Evolutionary conservation across 2,113 vertebrate genomes (phyloP), one percentile per base, ranked within the genome.

Genomic region (Phainopepla nitens): DNA sequence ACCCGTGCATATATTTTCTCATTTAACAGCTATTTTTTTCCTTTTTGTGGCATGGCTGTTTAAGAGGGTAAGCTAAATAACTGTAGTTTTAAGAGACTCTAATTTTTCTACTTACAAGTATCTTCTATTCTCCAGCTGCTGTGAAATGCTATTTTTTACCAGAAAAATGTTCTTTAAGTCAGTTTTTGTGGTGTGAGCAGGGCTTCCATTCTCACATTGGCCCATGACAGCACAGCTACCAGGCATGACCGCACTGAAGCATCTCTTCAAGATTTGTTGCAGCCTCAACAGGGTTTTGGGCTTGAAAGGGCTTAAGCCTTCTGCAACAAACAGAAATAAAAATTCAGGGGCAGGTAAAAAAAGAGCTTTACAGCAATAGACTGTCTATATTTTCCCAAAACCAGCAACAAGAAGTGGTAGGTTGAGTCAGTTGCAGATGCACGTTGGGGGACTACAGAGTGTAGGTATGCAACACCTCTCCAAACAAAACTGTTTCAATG

Each of bases 401-500:
- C 25, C 15, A 76, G 61, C 7, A 82, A 87, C 45, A 65, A 82
- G 75, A 75, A 15, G 8, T 8, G 53, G 21, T 49, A 36, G 39
- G 50, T 90, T 31, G 49, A 20, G n/a, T 88, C 69, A 87, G 49
- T 54, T 76, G n/a, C 70, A 93, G 45, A 92, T 80, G 23, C 28
- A 57, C 62, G 50, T 2, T 72, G 66, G 41, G 71, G 82, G 79
- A 77, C 62, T 94, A 45, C 58, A 90, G 70, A 57, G 61, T 56
- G 62, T 90, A 93, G 66, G 45, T 77, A 96, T 92, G 54, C 62
- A 88, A 42, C 47, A 66, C 18, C 3, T 82, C 68, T 94, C 85
- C 94, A 96, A 97, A 90, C 15, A 88, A 96, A 95, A 82, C 88
- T 80, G 29, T 54, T 65, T 95, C 42, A 54, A 81, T 70, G 70